Evolutionary conservation across 2,113 vertebrate genomes (phyloP).

Genomic region (Chlamydotis undulata): DNA sequence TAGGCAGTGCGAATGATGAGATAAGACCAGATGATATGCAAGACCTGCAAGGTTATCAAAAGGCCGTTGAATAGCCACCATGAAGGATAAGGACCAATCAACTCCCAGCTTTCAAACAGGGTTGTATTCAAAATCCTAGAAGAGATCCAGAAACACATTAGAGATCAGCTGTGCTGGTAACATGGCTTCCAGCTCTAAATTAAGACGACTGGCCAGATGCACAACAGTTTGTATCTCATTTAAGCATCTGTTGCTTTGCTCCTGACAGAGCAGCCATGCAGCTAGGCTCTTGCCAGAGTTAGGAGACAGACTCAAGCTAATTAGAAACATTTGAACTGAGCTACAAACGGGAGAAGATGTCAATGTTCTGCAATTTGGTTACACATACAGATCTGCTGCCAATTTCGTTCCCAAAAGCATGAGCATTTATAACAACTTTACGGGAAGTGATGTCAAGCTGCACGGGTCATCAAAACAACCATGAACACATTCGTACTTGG

Average conservation of each 20-base stretch:
- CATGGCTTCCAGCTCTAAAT: not conserved
- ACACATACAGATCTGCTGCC: slow-evolving; percentile 4
- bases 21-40: slow-evolving; percentile 95
- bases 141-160: slow-evolving; percentile 25
- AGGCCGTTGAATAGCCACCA: slow-evolving; percentile 96
- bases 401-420: not conserved
- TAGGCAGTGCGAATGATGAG: slow-evolving; percentile 89
- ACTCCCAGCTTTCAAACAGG: slow-evolving; percentile 93
- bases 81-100: slow-evolving; percentile 91
- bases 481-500: not conserved
- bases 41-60: slow-evolving; percentile 86
- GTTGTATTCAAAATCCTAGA: slow-evolving; percentile 93
- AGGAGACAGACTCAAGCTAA: not conserved
- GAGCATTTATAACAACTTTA: not conserved
- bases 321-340: not conserved
- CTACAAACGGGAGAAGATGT: not conserved
- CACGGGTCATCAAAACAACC: not conserved
- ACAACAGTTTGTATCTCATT: not conserved
- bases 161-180: not conserved
- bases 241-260: slow-evolving; percentile 43
- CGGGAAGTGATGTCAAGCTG: slow-evolving; percentile 40
- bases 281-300: not conserved
- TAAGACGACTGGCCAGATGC: not conserved
- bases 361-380: not conserved
- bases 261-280: not conserved